Percentiles rank a stretch among this genome's conserved stretches.
These are phyloP conservation scores for Hyles euphorbiae DNA, from an alignment of 1,140 invertebrate genomes.

Conservation along the genomic window DNA sequence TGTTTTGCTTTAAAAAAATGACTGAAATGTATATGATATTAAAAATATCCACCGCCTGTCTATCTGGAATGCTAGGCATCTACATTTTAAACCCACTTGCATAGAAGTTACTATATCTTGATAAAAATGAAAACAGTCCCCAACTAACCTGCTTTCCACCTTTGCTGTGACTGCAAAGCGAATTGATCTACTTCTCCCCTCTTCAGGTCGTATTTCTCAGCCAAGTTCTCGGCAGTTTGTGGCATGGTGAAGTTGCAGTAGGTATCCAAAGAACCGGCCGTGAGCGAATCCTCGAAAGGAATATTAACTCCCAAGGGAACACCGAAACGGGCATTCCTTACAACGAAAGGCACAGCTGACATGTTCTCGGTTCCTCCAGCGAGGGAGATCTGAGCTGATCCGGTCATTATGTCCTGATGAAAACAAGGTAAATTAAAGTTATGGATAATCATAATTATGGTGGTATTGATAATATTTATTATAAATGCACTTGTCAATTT, in stretches of 20 bases:
- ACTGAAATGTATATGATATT: no score
- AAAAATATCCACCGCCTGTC: no score
- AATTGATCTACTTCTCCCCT: conserved; percentile 92
- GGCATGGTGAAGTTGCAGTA: conserved; percentile 97
- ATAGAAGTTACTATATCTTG: conserved; percentile 5
- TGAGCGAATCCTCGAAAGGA: conserved; percentile 92
- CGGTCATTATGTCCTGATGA: conserved; percentile 88
- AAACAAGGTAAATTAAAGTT: neutral
- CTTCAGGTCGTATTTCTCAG: conserved; percentile 90
- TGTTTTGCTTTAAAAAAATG: no score
- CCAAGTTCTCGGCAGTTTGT: conserved; percentile 97
- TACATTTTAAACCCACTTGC: neutral
- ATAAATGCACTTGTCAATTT: no score
- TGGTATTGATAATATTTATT: no score
- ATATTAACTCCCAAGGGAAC: conserved; percentile 86
- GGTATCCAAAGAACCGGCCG: conserved; percentile 85
- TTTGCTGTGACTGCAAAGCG: conserved; percentile 87
- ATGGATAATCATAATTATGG: neutral
- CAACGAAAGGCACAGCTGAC: conserved; percentile 92
- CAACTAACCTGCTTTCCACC: conserved; percentile 85
- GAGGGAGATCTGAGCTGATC: conserved; percentile 90
- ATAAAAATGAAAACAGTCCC: neutral
- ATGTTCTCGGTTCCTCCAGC: conserved; percentile 97
- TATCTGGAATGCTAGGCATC: no score
- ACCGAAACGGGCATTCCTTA: conserved; percentile 93